A percentile compares a stretch with the other conserved stretches of the same genome.
Conservation (phyloP, 2,113 vertebrate genomes). For the Aramus guarauna region DNA sequence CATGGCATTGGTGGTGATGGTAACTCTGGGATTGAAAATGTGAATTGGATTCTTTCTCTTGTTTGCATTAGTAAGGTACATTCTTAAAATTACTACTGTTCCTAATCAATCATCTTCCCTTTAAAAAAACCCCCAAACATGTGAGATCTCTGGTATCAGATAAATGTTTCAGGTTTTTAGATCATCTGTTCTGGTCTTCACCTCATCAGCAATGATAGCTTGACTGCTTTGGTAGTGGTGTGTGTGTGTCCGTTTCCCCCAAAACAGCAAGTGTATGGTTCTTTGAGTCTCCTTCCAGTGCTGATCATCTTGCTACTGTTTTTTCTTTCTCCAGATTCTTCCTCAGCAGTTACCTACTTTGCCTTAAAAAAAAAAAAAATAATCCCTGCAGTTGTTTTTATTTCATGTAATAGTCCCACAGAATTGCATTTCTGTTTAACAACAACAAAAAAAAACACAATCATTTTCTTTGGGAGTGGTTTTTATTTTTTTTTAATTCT, state of each 20-base stretch:
- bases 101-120: neutral
- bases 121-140: neutral
- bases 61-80: neutral
- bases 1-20: neutral
- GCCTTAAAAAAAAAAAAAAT: neutral
- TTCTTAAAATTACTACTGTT: neutral
- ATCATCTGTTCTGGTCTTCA: neutral
- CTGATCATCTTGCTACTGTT: neutral
- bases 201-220: neutral
- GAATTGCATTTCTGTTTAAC: neutral
- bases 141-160: neutral
- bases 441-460: neutral
- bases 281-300: neutral
- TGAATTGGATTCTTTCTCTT: neutral
- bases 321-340: neutral
- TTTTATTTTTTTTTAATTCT: neutral
- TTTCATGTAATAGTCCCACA: neutral
- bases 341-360: neutral
- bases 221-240: neutral
- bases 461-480: neutral
- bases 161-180: neutral
- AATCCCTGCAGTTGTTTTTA: neutral
- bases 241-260: neutral
- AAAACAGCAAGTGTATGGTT: neutral
- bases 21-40: neutral